Conservation (phyloP, 2,888 invertebrate species). For the Drosophila limbata region DNA sequence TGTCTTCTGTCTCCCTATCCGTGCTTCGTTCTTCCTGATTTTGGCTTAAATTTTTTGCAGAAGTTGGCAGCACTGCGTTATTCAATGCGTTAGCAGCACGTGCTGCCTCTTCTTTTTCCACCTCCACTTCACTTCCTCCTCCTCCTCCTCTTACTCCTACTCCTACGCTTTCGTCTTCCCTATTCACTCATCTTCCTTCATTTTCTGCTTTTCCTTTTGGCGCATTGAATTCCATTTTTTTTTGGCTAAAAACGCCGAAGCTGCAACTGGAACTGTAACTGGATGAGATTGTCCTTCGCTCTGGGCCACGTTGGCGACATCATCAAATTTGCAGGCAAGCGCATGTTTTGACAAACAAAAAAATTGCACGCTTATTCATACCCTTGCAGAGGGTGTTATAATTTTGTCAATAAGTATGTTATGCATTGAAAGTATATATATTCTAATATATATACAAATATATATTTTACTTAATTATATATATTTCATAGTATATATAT, state of each 20-base stretch:
- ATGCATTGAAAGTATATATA: not conserved
- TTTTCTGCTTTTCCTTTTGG: conserved; percentile 13
- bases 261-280: conserved; percentile 3
- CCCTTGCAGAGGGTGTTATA: too few species aligned
- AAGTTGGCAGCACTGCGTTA: conserved; percentile 41
- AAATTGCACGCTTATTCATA: conserved; percentile 11
- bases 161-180: not conserved
- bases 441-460: too few species aligned
- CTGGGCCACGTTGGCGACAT: conserved; percentile 35
- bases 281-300: conserved; percentile 14
- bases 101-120: conserved; percentile 21
- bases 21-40: conserved; percentile 7
- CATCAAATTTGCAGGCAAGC: conserved; percentile 56
- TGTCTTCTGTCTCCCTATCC: not conserved
- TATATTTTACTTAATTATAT: too few species aligned
- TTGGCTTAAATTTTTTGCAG: conserved; percentile 26
- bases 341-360: conserved; percentile 39
- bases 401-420: not conserved
- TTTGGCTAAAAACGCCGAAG: conserved; percentile 1
- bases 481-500: too few species aligned
- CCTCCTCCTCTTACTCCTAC: too few species aligned
- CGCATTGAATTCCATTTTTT: conserved; percentile 37
- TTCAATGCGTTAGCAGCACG: conserved; percentile 58
- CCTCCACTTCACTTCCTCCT: not conserved
- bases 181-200: not conserved